Evolutionary conservation across 2,797 vertebrate genomes (phyloP).

Genomic region (Bradypus variegatus): DNA sequence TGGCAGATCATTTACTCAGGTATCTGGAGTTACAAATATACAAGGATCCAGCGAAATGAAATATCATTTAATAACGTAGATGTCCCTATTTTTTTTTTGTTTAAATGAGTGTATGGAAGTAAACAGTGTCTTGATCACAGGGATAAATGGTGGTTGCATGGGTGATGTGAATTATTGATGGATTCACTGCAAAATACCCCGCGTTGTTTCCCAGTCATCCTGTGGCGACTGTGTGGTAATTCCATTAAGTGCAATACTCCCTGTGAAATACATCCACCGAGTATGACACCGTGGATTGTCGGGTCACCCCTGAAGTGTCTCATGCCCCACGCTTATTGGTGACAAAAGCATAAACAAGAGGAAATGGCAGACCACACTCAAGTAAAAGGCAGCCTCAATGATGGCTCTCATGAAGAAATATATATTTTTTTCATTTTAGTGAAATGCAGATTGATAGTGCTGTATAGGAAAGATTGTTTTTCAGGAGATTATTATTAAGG

Average conservation of each 20-base stretch:
- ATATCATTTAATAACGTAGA: neutral
- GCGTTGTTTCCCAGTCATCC: slow-evolving; percentile 48
- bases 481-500: neutral
- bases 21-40: slow-evolving; percentile 68
- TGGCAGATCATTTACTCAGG: slow-evolving; percentile 72
- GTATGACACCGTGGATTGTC: neutral
- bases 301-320: neutral
- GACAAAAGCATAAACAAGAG: neutral
- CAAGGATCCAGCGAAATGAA: slow-evolving; percentile 56
- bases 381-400: no score
- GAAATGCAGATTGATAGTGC: neutral
- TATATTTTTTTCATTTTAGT: neutral
- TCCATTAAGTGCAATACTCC: neutral
- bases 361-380: neutral
- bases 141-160: slow-evolving; percentile 47
- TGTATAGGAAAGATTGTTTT: neutral
- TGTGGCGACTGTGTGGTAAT: neutral
- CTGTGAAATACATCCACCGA: neutral
- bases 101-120: slow-evolving; percentile 57
- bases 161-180: slow-evolving; percentile 31
- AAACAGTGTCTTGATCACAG: slow-evolving; percentile 38
- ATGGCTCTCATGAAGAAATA: neutral
- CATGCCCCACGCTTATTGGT: neutral
- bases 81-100: slow-evolving; percentile 37
- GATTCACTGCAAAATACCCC: slow-evolving; percentile 41